Evolutionary conservation across 1,140 invertebrate genomes (phyloP).

Genomic region (Tenebrio molitor): DNA sequence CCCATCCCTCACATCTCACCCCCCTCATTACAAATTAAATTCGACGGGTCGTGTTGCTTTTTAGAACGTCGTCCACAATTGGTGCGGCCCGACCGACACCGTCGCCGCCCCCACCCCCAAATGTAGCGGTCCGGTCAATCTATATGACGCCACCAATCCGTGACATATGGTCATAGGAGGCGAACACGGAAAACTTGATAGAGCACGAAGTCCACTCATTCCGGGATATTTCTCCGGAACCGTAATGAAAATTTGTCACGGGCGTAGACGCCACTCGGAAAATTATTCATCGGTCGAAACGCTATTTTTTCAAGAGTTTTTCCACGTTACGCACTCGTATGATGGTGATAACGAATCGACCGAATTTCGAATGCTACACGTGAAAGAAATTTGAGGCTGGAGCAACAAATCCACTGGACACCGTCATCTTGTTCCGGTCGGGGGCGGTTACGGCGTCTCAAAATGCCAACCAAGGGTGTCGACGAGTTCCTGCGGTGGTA

Average conservation of each 20-base stretch:
- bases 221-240: conserved; percentile 10
- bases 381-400: too few relatives aligned
- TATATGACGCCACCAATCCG: conserved; percentile 24
- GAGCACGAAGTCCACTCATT: conserved; percentile 29
- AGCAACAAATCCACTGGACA: too few relatives aligned
- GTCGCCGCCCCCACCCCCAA: conserved; percentile 15
- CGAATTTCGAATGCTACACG: too few relatives aligned
- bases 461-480: too few relatives aligned
- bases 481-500: too few relatives aligned
- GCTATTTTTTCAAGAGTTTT: background rate
- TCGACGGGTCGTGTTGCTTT: too few relatives aligned
- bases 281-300: conserved; percentile 4
- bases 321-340: too few relatives aligned
- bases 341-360: too few relatives aligned
- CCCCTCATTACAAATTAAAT: conserved; percentile 21
- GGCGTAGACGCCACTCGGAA: background rate
- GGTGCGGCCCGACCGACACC: background rate
- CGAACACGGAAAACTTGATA: conserved; percentile 37
- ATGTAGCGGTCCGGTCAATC: conserved; percentile 29
- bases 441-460: too few relatives aligned
- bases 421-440: too few relatives aligned
- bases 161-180: conserved; percentile 29
- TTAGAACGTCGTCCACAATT: too few relatives aligned
- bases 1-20: background rate
- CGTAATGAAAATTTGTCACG: conserved; percentile 30